Evolutionary conservation across 2,888 invertebrate species (phyloP).

Genomic region (Elysia crispata): DNA sequence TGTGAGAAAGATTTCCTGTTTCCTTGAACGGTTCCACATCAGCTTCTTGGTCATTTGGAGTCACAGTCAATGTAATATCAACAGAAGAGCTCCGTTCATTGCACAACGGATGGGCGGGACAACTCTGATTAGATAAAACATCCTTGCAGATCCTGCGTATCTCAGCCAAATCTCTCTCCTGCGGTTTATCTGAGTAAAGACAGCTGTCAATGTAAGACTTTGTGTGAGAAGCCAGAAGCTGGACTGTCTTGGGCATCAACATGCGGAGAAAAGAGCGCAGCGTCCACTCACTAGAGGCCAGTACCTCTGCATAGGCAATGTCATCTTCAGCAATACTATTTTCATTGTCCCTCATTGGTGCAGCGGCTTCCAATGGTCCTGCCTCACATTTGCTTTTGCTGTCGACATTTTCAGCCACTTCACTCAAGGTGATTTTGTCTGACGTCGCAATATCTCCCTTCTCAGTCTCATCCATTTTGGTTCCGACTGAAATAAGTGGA

Average conservation of each 20-base stretch:
- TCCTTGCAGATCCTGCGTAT: constrained; percentile 31
- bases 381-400: too few species aligned
- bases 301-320: neutral
- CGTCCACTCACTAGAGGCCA: constrained; percentile 10
- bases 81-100: constrained; percentile 37
- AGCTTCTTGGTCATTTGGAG: too few species aligned
- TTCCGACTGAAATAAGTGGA: too few species aligned
- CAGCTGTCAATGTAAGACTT: constrained; percentile 42
- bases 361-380: too few species aligned
- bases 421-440: too few species aligned
- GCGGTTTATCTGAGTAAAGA: constrained; percentile 24
- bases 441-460: too few species aligned
- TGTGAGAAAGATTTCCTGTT: too few species aligned
- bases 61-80: neutral
- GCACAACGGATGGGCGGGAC: constrained; percentile 6
- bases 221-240: constrained; percentile 37
- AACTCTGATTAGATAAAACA: constrained; percentile 22
- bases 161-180: constrained; percentile 25
- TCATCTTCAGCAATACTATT: neutral
- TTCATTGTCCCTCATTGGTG: neutral
- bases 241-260: constrained; percentile 31
- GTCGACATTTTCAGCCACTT: too few species aligned
- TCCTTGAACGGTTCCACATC: too few species aligned
- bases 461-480: too few species aligned
- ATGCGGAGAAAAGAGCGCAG: constrained; percentile 19